A percentile compares a stretch with the other conserved stretches of the same genome.
Evolutionary conservation across 2,797 vertebrate genomes (phyloP).

Genomic region (Silurus aristotelis): DNA sequence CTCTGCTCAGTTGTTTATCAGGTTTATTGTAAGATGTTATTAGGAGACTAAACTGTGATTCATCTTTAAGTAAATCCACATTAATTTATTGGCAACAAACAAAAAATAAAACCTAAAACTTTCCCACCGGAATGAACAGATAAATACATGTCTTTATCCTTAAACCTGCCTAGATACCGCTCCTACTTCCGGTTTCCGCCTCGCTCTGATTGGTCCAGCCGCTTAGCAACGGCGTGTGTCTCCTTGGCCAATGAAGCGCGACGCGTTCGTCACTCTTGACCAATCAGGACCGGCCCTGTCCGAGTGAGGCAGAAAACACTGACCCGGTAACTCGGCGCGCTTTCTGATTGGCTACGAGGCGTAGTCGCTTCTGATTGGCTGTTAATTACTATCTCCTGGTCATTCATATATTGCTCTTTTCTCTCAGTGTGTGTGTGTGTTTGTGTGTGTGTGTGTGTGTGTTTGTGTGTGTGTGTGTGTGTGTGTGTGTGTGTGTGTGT

Average conservation of each 20-base stretch:
- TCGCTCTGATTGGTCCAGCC: slow-evolving; percentile 72
- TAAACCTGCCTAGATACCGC: slow-evolving; percentile 82
- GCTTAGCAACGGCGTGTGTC: slow-evolving; percentile 80
- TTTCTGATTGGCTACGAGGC: slow-evolving; percentile 65
- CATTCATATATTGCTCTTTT: slow-evolving; percentile 77
- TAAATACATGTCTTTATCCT: slow-evolving; percentile 69
- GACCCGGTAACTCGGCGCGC: slow-evolving; percentile 79
- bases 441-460: too few species aligned
- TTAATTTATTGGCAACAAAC: background rate
- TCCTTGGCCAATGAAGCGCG: slow-evolving; percentile 74
- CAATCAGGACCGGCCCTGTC: slow-evolving; percentile 76
- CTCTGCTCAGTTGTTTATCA: background rate
- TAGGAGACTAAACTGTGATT: too few species aligned
- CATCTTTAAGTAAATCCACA: background rate
- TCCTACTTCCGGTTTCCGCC: slow-evolving; percentile 69
- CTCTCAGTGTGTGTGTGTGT: slow-evolving; percentile 33
- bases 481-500: too few species aligned
- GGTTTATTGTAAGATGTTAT: background rate
- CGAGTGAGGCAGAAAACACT: slow-evolving; percentile 73
- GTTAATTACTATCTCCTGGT: slow-evolving; percentile 65
- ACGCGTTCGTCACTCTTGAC: slow-evolving; percentile 76
- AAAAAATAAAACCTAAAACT: background rate
- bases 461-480: too few species aligned
- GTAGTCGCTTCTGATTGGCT: slow-evolving; percentile 53
- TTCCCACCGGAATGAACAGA: slow-evolving; percentile 68